Percentiles rank a stretch among this genome's conserved stretches.
phyloP scores from a whole-genome alignment of 2,797 vertebrate species.

The Serranus cabrilla region DNA sequence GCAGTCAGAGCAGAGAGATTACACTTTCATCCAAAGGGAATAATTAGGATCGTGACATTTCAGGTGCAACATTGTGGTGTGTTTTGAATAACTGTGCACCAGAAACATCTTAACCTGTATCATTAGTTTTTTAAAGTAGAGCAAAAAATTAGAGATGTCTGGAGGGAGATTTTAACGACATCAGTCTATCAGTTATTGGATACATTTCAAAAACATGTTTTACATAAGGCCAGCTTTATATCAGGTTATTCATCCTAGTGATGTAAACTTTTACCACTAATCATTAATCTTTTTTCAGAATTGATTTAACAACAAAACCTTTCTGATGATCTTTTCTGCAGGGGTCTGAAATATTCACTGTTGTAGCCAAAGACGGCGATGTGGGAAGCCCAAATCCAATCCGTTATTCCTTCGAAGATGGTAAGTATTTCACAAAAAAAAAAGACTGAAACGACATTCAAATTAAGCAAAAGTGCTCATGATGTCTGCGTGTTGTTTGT shows the following conservation, averaged over 20 bases:
- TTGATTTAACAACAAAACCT: neutral
- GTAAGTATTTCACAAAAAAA: constrained; percentile 78
- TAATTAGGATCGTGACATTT: constrained; percentile 58
- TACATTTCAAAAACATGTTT: neutral
- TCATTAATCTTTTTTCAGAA: neutral
- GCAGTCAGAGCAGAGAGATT: constrained; percentile 28
- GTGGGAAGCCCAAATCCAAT: constrained; percentile 91
- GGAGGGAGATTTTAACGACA: neutral
- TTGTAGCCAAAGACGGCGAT: constrained; percentile 94
- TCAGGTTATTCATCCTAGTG: neutral
- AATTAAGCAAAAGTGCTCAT: neutral
- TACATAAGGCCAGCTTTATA: neutral
- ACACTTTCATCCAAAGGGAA: constrained; percentile 37
- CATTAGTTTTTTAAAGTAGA: neutral
- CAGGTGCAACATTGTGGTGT: neutral
- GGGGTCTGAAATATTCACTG: constrained; percentile 94
- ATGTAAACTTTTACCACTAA: neutral
- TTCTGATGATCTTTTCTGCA: constrained; percentile 59
- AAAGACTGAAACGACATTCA: neutral
- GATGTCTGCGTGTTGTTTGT: neutral
- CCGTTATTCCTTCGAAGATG: constrained; percentile 89
- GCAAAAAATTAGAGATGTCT: neutral
- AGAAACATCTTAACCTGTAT: neutral
- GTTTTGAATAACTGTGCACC: neutral
- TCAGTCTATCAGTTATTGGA: neutral